Base-by-base conservation (phyloP, 1,140 invertebrate genomes). In the Anastrepha obliqua region DNA sequence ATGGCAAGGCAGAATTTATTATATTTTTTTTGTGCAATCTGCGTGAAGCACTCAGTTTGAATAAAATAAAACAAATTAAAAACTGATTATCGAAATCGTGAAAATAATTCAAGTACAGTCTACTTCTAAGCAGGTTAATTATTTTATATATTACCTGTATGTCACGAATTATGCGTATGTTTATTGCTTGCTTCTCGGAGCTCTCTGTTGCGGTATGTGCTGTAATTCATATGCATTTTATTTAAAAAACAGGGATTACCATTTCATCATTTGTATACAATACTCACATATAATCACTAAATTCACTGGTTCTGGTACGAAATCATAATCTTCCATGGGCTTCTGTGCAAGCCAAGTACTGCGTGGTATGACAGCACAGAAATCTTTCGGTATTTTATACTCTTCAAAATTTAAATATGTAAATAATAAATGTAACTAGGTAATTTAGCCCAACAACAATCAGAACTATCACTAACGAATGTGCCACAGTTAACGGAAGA, bases 181-280 rank as follows among this genome's bases (percentile, higher is more conserved):
- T 94, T 20, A 93, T 93, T 0, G 93, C 91, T 47, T 93, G 90
- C 42, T 92, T 93, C 65, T 90, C 91, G 0, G 91, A 93, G 86
- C 93, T 93, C 87, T 94, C 93, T 5, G 94, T 94, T 47, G 93
- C 94, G 4, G 94, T 94, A 87, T 94, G 94, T 87, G 90, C 94
- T 94, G 86, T 86, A 90, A 91, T 59, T 85, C 5, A 59, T 51
- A 67, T 3, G 15, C 15, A 59, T 62, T 64, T 60, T 15, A 29
- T 59, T 59, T 42, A 60, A 62, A 62, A 47, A n/a, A 87, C 20
- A n/a, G n/a, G 47, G n/a, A 55, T 55, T 6, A 55, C 51, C 6
- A 6, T 55, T 11, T 55, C 51, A 55, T 11, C 0, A 55, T 51
- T 74, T 62, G 7, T 20, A 67, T 20, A 51, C 9, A n/a, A 7